Base-by-base conservation (phyloP, 2,888 invertebrate species). In the Thyatira batis region DNA sequence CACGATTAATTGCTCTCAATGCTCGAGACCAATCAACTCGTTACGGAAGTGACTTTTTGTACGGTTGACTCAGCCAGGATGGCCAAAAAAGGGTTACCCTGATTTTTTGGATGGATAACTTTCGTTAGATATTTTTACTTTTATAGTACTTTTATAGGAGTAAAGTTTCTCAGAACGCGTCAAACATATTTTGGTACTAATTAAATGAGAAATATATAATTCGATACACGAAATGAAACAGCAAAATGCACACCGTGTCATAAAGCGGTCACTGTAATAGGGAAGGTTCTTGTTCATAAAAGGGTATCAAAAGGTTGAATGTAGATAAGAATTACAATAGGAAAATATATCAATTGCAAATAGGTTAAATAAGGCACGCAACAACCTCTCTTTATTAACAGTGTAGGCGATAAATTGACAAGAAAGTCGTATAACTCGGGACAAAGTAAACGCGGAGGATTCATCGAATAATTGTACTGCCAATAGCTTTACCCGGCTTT, bases 21-120 rank as follows among this genome's bases (percentile, higher is more conserved):
- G 87, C 84, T 88, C 82, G 89, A 77, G 78, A 84, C 91, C 77
- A 90, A 92, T 91, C 78, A 77, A 85, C 81, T 85, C 78, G 88
- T 72, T 68, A 85, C 84, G 87, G 89, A 86, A 85, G 77, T 85
- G 78, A 80, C 76, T 84, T 77, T 76, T 80, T 79, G 64, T 71
- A 67, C 71, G 69, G 73, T 78, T 86, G 83, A 86, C 71, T 84
- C 85, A 85, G 17, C 69, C 63, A 57, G 63, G 57, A 53, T 55
- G 54, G 54, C 56, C 53, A 60, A 63, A 71, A 73, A 64, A 11
- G 59, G 61, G 61, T 67, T 73, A 30, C 54, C 54, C 67, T 63
- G 65, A 67, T 67, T 64, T 65, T 58, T 64, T 60, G 61, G 51
- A 56, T 52, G 20, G 21, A 45, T 58, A 55, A 51, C 21, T 17